Evolutionary conservation across 2,113 vertebrate genomes (phyloP).

Genomic region (Cariama cristata): DNA sequence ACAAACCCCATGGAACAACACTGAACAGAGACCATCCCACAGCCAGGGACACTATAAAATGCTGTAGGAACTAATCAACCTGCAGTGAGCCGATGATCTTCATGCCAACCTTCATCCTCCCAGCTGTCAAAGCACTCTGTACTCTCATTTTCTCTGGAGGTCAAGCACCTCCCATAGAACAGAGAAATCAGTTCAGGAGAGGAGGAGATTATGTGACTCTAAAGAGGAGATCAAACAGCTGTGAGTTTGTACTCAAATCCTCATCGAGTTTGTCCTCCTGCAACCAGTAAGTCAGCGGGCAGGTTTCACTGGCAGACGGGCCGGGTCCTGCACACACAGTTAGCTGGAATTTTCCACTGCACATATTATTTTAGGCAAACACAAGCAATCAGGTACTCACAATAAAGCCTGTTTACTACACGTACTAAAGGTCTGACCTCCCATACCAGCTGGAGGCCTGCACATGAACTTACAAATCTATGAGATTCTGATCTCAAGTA

Average conservation of each 20-base stretch:
- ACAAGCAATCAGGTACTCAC: neutral
- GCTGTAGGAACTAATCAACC: neutral
- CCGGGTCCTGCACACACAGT: neutral
- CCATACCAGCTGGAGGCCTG: neutral
- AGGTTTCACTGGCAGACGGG: neutral
- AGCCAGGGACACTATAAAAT: neutral
- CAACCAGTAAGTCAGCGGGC: neutral
- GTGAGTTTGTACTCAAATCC: neutral
- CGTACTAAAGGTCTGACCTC: neutral
- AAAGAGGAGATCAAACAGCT: conserved; percentile 15
- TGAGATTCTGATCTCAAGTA: neutral
- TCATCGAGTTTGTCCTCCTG: neutral
- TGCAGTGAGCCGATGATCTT: neutral
- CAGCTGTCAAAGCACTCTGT: neutral
- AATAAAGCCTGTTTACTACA: neutral
- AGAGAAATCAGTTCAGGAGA: conserved; percentile 20
- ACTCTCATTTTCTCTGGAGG: neutral
- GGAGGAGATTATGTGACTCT: neutral
- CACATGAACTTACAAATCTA: neutral
- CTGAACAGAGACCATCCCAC: neutral
- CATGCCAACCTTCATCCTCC: neutral
- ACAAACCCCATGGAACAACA: neutral
- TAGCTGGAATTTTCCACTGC: conserved; percentile 10
- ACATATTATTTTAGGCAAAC: neutral
- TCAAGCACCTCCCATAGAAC: conserved; percentile 7